phyloP scores from a whole-genome alignment of 2,888 invertebrate species.

The Lapara coniferarum region DNA sequence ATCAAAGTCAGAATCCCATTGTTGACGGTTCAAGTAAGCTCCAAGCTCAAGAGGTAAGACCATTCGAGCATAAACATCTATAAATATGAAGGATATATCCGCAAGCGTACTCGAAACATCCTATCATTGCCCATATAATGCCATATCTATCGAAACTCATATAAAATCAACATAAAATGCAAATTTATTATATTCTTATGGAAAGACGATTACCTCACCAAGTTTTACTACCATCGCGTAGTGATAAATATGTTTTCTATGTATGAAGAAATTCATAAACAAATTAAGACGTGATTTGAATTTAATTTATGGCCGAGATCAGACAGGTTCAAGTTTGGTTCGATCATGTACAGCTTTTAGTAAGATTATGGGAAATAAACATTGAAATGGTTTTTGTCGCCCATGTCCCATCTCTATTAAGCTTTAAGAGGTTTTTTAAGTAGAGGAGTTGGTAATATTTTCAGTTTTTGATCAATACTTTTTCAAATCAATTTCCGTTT shows the following conservation, averaged over 20 bases:
- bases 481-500: no score
- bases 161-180: slow-evolving; percentile 24
- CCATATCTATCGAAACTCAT: slow-evolving; percentile 6
- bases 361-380: not conserved
- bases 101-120: no score
- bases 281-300: slow-evolving; percentile 23
- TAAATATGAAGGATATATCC: no score
- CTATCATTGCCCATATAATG: no score
- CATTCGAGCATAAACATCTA: no score
- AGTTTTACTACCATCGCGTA: slow-evolving; percentile 5
- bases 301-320: slow-evolving; percentile 11
- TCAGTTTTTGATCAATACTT: no score
- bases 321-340: slow-evolving; percentile 4
- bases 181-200: slow-evolving; percentile 9
- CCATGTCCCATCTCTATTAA: no score
- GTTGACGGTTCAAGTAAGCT: no score
- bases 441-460: no score
- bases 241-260: slow-evolving; percentile 21
- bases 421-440: no score
- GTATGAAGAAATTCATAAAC: slow-evolving; percentile 18
- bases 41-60: not conserved
- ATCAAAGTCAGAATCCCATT: no score
- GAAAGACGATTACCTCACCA: slow-evolving; percentile 18
- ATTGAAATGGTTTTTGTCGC: not conserved
- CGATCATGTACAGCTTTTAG: not conserved